These are phyloP conservation scores for Artibeus lituratus DNA, from an alignment of 2,797 vertebrate species.

Conservation along the genomic window DNA sequence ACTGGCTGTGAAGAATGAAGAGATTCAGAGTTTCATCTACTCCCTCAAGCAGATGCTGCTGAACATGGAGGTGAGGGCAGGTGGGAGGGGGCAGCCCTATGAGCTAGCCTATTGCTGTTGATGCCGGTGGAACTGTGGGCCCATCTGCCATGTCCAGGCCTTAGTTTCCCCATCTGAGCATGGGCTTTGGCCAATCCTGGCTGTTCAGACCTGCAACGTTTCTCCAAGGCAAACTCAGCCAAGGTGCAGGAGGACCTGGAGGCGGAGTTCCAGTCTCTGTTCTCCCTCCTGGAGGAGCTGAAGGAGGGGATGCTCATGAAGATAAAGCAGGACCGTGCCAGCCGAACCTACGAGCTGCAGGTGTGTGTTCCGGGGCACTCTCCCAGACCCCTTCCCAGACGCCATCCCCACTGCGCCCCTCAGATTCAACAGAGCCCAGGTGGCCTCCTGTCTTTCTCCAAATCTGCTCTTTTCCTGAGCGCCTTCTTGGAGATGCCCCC, in stretches of 20 bases:
- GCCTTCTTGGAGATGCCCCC: background rate
- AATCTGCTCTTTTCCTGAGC: background rate
- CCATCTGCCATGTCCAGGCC: background rate
- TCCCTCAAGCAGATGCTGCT: constrained; percentile 92
- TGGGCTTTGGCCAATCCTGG: background rate
- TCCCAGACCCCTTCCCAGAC: accelerated
- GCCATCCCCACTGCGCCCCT: background rate
- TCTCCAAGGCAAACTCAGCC: constrained; percentile 87
- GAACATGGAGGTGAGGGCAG: constrained; percentile 89
- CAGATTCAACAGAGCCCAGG: accelerated
- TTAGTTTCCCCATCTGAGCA: background rate
- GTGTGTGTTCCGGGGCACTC: constrained; percentile 70
- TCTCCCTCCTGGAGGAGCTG: constrained; percentile 88
- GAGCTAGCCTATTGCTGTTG: background rate
- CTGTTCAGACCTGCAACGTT: background rate
- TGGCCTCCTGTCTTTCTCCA: background rate
- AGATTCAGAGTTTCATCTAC: constrained; percentile 93
- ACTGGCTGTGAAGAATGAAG: constrained; percentile 93
- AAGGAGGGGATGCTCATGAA: constrained; percentile 94
- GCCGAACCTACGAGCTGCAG: constrained; percentile 94
- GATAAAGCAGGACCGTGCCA: constrained; percentile 95
- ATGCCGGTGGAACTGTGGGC: background rate
- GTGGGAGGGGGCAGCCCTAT: too few species aligned
- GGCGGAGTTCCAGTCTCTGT: constrained; percentile 90
- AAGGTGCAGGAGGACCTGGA: constrained; percentile 92